Evolutionary conservation across 2,113 vertebrate species (phyloP).

Genomic region (Hiodon alosoides): DNA sequence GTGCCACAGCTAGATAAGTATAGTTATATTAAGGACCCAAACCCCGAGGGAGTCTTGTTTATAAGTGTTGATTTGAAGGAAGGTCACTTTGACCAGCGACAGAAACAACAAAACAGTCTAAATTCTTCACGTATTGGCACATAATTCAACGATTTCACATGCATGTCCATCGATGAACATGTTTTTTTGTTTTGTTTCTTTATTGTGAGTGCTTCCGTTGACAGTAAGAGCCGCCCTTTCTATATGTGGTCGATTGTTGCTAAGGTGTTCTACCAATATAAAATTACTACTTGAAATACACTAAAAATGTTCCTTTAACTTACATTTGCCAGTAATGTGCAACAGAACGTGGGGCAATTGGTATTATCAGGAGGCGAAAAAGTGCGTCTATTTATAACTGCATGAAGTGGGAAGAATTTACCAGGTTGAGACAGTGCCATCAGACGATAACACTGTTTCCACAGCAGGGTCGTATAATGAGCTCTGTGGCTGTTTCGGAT

Average conservation of each 20-base stretch:
- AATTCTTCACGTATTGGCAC: too few relatives aligned
- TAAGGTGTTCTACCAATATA: neutral
- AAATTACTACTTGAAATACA: neutral
- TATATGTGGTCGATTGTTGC: neutral
- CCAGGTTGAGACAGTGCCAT: conserved; percentile 40
- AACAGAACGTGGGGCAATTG: conserved; percentile 35
- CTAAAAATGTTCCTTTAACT: neutral
- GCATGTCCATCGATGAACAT: too few relatives aligned
- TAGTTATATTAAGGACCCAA: too few relatives aligned
- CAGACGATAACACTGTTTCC: conserved; percentile 31
- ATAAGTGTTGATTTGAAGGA: too few relatives aligned
- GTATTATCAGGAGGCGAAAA: conserved; percentile 43
- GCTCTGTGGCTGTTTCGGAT: neutral
- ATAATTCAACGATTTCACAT: too few relatives aligned
- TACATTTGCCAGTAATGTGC: neutral
- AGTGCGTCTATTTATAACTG: conserved; percentile 55
- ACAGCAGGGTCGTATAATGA: neutral
- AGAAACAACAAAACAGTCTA: too few relatives aligned
- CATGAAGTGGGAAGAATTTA: conserved; percentile 58
- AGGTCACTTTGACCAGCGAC: too few relatives aligned
- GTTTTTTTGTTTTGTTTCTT: too few relatives aligned
- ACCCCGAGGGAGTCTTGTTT: too few relatives aligned
- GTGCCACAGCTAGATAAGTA: too few relatives aligned
- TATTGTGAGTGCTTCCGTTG: too few relatives aligned
- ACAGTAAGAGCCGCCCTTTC: neutral